phyloP scores from a whole-genome alignment of 1,140 invertebrate species.

The Idris sp. region DNA sequence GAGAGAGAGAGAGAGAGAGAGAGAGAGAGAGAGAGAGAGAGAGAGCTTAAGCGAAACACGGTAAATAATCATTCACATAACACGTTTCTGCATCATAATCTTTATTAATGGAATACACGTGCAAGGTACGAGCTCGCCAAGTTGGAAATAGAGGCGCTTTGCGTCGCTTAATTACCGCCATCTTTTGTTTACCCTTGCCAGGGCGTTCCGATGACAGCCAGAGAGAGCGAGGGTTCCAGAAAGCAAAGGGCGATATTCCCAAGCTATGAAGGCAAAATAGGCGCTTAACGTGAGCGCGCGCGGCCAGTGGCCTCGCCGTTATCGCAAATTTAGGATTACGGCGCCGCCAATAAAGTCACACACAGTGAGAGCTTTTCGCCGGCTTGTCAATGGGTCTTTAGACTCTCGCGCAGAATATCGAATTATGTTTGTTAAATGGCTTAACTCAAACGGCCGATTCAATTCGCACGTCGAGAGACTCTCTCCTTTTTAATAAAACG shows the following conservation, averaged over 20 bases:
- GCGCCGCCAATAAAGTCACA: slow-evolving; percentile 56
- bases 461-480: not conserved
- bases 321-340: slow-evolving; percentile 60
- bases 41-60: slow-evolving; percentile 18
- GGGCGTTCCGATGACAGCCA: slow-evolving; percentile 31
- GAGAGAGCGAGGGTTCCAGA: slow-evolving; percentile 27
- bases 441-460: slow-evolving; percentile 40
- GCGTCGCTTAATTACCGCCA: slow-evolving; percentile 62
- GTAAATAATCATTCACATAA: slow-evolving; percentile 55
- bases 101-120: slow-evolving; percentile 60
- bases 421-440: slow-evolving; percentile 57
- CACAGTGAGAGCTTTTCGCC: slow-evolving; percentile 50
- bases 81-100: slow-evolving; percentile 57
- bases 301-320: slow-evolving; percentile 43
- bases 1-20: no score
- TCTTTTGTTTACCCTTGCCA: slow-evolving; percentile 60
- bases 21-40: no score
- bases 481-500: slow-evolving; percentile 30
- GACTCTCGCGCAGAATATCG: slow-evolving; percentile 50
- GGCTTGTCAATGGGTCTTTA: slow-evolving; percentile 45
- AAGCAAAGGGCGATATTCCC: slow-evolving; percentile 47
- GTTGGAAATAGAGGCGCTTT: slow-evolving; percentile 32
- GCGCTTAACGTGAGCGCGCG: slow-evolving; percentile 27
- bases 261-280: slow-evolving; percentile 31
- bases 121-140: slow-evolving; percentile 38